Base-by-base conservation (phyloP, 2,113 vertebrate species). In the Sphyrna mokarran region DNA sequence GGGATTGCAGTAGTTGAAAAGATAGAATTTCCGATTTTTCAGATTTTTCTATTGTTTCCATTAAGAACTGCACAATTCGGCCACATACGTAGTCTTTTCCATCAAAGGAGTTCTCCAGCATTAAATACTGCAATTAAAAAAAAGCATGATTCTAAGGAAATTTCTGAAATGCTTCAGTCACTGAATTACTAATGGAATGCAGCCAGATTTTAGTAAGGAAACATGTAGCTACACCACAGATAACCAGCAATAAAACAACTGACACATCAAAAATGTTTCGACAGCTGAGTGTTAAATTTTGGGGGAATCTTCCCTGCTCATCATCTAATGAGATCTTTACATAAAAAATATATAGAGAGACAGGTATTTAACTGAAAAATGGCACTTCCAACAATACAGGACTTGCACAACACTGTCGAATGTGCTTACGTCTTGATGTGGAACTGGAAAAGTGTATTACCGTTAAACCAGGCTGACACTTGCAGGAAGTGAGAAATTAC, bases 61-160 rank as follows among this genome's bases (percentile, higher is more conserved):
- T 96, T 3, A 99, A 97, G 96, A 98, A 99, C 69, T 98, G 98
- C 23, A 99, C 97, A 96, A 99, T 98, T 54, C 98, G 98, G 0
- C 97, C 97, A 95, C 99, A 99, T 0, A 99, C 98, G 0, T 98
- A 98, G 97, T 99, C 99, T 96, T 99, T 99, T 95, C 98, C 99
- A 96, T 99, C 98, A 96, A 98, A 99, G 0, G 98, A 98, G 96
- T 97, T 98, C 97, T 99, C 99, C 96, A 99, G 96, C 96, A 97
- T 98, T 96, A 99, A 96, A 96, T 99, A 99, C 99, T 99, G 96
- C 9, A 97, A 96, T 96, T 96, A 20, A 96, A 13, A 96, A 96
- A 54, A 95, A 95, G 96, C 33, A 83, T 3, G 69, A 6, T 2
- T 83, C 43, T 26, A 26, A 83, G 29, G 43, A 18, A 76, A 78